These are phyloP conservation scores for Nibea albiflora DNA, from an alignment of 2,113 vertebrate species.

Conservation along the genomic window DNA sequence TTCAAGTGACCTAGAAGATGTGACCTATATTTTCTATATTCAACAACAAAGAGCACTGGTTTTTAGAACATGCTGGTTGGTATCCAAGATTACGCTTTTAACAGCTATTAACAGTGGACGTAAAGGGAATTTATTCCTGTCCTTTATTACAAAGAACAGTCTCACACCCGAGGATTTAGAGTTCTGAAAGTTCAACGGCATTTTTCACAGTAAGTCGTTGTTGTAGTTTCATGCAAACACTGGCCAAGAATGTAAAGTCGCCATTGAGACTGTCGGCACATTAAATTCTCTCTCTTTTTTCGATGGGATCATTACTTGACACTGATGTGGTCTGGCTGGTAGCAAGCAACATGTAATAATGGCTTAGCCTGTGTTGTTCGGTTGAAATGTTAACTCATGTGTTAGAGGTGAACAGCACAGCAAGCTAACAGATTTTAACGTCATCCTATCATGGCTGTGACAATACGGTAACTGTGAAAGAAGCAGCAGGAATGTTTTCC, in stretches of 20 bases:
- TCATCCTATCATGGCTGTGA: constrained; percentile 6
- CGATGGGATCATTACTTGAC: constrained; percentile 33
- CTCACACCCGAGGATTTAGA: constrained; percentile 59
- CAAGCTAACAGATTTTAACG: constrained; percentile 4
- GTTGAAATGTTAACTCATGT: constrained; percentile 27
- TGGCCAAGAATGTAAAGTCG: constrained; percentile 69
- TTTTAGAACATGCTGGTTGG: constrained; percentile 1
- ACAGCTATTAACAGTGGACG: constrained; percentile 4
- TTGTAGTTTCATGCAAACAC: constrained; percentile 48
- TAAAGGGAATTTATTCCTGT: constrained; percentile 16
- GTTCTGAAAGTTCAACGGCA: constrained; percentile 69
- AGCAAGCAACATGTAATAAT: constrained; percentile 21
- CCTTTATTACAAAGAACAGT: constrained; percentile 5
- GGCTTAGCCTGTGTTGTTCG: not conserved
- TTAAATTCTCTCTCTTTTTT: constrained; percentile 33
- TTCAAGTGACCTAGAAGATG: not conserved
- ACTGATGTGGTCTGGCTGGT: not conserved
- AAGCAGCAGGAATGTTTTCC: constrained; percentile 23
- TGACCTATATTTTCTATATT: not conserved
- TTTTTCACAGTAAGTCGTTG: constrained; percentile 52
- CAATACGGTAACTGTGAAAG: constrained; percentile 42
- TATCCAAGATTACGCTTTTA: not conserved
- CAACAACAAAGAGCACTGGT: not conserved
- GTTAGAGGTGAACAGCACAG: constrained; percentile 14
- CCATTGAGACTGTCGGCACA: constrained; percentile 29